Base-by-base conservation (phyloP, 2,797 vertebrate species). In the Phrynocephalus vlangalii region DNA sequence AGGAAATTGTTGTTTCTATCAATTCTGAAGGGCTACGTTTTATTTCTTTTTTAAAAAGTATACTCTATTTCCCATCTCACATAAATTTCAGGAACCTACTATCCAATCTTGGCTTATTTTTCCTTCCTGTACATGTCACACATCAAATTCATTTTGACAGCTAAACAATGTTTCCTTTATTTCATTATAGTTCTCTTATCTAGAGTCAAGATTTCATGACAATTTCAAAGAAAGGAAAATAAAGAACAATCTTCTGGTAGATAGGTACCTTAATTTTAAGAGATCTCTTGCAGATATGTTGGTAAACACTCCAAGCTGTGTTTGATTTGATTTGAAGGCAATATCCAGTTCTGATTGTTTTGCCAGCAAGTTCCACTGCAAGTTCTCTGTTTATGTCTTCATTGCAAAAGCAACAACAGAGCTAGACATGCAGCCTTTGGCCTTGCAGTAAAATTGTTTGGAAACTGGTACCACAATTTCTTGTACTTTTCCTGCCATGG, bases 141-240 rank as follows among this genome's bases (percentile, higher is more conserved):
- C 90, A 93, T 91, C 92, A 95, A 95, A 96, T 94, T 89, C 76
- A 5, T 95, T 95, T 95, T 95, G 95, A 95, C 94, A 93, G 85
- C 91, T 94, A 90, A 96, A 93, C 91, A 95, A 94, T 93, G 94
- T 85, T 90, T 93, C 92, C 67, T 94, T 95, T 93, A 89, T 94
- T 95, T 95, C 92, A 94, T 93, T 95, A 83, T 80, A 92, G 94
- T 92, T 96, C 93, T 92, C 91, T 95, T 95, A 94, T 94, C 82
- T 84, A 80, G 82, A 95, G 91, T 91, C 73, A 92, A 95, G 95
- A 92, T 93, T 92, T 95, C 93, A 86, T 79, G 93, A 94, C 91
- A 95, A 92, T 93, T 94, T 90, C 0, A 2, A 79, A 92, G 89
- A 95, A 94, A 92, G 90, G 76, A 94, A 94, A 91, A 89, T 85